These are phyloP conservation scores for Marcusenius ussheri DNA, from an alignment of 2,113 vertebrate species.

Conservation along the genomic window DNA sequence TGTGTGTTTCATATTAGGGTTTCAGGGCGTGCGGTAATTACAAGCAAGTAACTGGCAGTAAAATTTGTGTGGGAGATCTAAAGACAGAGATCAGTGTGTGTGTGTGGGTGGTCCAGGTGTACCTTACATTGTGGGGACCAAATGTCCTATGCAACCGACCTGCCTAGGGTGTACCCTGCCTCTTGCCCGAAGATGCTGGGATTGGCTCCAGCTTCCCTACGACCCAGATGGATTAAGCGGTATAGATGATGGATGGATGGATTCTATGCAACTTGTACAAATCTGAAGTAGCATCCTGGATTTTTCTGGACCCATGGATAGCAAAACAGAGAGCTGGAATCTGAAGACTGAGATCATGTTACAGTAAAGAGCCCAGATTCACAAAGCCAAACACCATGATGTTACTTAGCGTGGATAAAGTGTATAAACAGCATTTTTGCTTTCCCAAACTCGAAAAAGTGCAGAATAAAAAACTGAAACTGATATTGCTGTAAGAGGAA, in stretches of 20 bases:
- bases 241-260: neutral
- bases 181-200: no score
- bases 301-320: neutral
- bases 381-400: neutral
- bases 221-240: no score
- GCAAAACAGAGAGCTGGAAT: neutral
- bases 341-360: neutral
- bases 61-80: neutral
- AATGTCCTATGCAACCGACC: neutral
- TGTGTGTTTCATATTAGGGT: neutral
- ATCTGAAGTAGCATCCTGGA: neutral
- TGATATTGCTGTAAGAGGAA: neutral
- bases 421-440: neutral
- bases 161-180: no score
- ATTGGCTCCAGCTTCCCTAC: no score
- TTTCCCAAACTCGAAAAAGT: neutral
- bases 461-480: neutral
- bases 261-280: neutral
- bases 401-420: neutral
- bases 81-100: neutral
- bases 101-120: neutral
- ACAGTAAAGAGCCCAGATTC: neutral
- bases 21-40: neutral
- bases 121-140: neutral
- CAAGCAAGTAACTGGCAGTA: neutral